These are phyloP conservation scores for Cyanistes caeruleus DNA, from an alignment of 2,113 vertebrate genomes.

Conservation along the genomic window DNA sequence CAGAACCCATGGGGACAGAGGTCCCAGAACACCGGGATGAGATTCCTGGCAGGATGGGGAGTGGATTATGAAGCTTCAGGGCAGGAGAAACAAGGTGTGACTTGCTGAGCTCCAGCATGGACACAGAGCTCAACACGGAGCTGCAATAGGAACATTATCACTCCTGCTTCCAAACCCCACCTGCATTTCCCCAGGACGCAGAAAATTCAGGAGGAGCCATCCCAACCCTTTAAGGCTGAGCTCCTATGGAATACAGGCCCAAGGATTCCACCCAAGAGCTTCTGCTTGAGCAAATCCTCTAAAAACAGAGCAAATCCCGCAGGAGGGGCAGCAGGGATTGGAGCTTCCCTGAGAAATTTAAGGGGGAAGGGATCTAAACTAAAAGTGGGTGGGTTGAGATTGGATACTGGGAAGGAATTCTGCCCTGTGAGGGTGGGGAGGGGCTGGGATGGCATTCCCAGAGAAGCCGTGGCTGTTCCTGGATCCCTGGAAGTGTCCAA, in stretches of 20 bases:
- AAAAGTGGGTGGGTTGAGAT: not conserved
- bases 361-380: not conserved
- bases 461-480: not conserved
- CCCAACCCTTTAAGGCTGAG: not conserved
- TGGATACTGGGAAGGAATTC: not conserved
- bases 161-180: not conserved
- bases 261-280: not conserved
- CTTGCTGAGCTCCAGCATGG: not conserved
- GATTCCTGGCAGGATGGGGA: constrained; percentile 21
- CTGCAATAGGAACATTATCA: not conserved
- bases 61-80: constrained; percentile 1
- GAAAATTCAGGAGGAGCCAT: not conserved
- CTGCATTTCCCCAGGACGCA: not conserved
- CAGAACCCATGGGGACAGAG: not conserved
- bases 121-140: not conserved
- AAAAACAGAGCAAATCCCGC: not conserved
- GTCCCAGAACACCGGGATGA: not conserved
- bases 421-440: not conserved
- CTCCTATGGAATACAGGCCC: not conserved
- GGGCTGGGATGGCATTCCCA: not conserved
- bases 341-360: not conserved
- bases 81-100: not conserved
- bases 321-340: not conserved
- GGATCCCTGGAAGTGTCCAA: not conserved
- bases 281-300: not conserved